A percentile compares a stretch with the other conserved stretches of the same genome.
Evolutionary conservation across 2,888 invertebrate species (phyloP).

Genomic region (Phragmatobia fuliginosa): DNA sequence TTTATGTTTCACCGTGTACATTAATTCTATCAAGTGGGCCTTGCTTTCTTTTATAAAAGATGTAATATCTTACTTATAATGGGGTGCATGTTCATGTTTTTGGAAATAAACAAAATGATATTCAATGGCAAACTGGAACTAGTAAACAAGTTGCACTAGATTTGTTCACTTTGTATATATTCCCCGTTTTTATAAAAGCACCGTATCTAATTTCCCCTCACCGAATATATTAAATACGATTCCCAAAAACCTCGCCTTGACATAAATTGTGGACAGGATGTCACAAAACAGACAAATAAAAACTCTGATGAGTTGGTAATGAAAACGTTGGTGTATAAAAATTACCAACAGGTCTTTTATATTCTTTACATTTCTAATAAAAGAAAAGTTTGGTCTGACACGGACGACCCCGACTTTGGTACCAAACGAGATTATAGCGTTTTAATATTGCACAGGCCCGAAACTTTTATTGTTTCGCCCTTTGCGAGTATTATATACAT

Average conservation of each 20-base stretch:
- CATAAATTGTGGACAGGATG: constrained; percentile 54
- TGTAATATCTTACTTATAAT: constrained; percentile 29
- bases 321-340: constrained; percentile 73
- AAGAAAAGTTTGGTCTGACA: constrained; percentile 66
- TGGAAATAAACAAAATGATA: constrained; percentile 27
- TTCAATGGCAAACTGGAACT: constrained; percentile 35
- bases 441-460: constrained; percentile 79
- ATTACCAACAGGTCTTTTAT: constrained; percentile 71
- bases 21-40: constrained; percentile 20
- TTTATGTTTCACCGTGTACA: not conserved
- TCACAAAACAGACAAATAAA: constrained; percentile 64
- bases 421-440: constrained; percentile 77
- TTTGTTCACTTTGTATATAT: constrained; percentile 44
- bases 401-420: constrained; percentile 64
- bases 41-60: constrained; percentile 24
- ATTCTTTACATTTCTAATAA: constrained; percentile 75
- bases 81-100: constrained; percentile 37
- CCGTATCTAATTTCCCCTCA: constrained; percentile 62
- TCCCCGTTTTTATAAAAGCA: constrained; percentile 41
- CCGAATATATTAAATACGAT: constrained; percentile 70
- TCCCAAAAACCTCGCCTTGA: constrained; percentile 49
- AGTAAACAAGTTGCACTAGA: constrained; percentile 45
- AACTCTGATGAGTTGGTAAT: constrained; percentile 73
- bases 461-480: constrained; percentile 81
- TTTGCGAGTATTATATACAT: constrained; percentile 75